A percentile compares a stretch with the other conserved stretches of the same genome.
phyloP scores from a whole-genome alignment of 2,113 vertebrate species.

The Chlamydotis undulata region DNA sequence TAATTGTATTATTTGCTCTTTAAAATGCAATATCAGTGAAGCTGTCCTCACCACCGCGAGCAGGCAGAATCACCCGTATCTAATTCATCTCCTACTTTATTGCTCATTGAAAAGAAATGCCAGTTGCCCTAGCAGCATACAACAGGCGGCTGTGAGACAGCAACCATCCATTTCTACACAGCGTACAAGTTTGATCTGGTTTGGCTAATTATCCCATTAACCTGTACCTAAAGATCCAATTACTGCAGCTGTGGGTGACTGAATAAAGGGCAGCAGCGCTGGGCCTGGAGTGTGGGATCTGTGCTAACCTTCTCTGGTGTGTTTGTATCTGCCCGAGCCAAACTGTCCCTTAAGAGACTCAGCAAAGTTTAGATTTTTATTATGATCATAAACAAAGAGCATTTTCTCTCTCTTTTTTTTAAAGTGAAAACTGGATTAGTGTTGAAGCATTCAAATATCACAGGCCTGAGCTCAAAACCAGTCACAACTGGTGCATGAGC shows the following conservation, averaged over 20 bases:
- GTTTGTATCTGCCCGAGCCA: conserved; percentile 13
- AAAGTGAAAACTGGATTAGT: background rate
- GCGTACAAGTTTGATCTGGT: conserved; percentile 64
- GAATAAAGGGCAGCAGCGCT: conserved; percentile 60
- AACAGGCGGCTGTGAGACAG: conserved; percentile 66
- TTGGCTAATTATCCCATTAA: conserved; percentile 81
- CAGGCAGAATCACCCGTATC: conserved; percentile 50
- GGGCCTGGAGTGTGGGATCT: background rate
- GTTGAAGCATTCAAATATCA: background rate
- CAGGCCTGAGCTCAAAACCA: background rate
- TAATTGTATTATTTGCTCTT: conserved; percentile 64
- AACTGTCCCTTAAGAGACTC: background rate
- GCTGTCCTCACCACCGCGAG: conserved; percentile 20
- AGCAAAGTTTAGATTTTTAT: background rate
- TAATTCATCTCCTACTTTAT: conserved; percentile 71
- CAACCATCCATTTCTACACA: conserved; percentile 69
- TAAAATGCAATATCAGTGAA: conserved; percentile 55
- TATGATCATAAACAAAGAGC: background rate
- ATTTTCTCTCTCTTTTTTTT: background rate
- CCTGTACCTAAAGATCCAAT: conserved; percentile 75
- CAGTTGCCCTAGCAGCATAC: conserved; percentile 44
- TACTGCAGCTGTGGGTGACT: conserved; percentile 72
- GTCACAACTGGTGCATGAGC: background rate
- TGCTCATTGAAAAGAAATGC: conserved; percentile 62
- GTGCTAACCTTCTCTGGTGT: background rate